Base-by-base conservation (phyloP, 1,140 invertebrate species). In the Drosophila kikkawai region DNA sequence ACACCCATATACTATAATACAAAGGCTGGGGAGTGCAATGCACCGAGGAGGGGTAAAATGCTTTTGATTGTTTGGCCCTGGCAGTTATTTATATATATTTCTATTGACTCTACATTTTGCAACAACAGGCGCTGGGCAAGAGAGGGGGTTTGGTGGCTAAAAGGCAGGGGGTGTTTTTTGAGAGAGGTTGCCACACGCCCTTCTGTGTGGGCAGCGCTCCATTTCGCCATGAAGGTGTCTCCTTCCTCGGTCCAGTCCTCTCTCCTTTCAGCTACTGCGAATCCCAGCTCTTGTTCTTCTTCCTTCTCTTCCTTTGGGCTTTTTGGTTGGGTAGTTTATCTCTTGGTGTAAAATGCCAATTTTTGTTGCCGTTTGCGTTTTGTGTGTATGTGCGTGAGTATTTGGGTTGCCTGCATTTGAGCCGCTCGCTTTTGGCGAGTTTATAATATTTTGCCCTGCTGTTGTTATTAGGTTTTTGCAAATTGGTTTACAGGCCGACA, bases 31-130 rank as follows among this genome's bases (percentile, higher is more conserved):
- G 22, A 4, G 51, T 13, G 65, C 22, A 29, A 17, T 37, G 42
- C 19, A 7, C 15, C 15, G 13, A n/a, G 37, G 7, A 45, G 11
- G 47, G 57, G 13, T 41, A 57, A 81, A 81, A 76, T 81, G 79
- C 50, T 81, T 81, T 71, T 70, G 65, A 81, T 77, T 81, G 79
- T 81, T 81, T 73, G 66, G 60, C 61, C 59, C 67, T 60, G 68
- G 56, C 67, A 66, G 75, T 73, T 79, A 79, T 79, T 79, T 79
- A 79, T 79, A 79, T 79, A 66, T 79, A 66, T 79, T 79, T 79
- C 66, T 79, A 75, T 63, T 64, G 22, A 22, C 22, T 22, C 22
- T 22, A 22, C 22, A 22, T 22, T 22, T 22, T 22, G 22, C 22
- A 22, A 22, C 22, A 22, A 22, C 50, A 71, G 41, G 17, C 32